Base-by-base conservation (phyloP, 2,113 vertebrate species). In the Gavialis gangeticus region DNA sequence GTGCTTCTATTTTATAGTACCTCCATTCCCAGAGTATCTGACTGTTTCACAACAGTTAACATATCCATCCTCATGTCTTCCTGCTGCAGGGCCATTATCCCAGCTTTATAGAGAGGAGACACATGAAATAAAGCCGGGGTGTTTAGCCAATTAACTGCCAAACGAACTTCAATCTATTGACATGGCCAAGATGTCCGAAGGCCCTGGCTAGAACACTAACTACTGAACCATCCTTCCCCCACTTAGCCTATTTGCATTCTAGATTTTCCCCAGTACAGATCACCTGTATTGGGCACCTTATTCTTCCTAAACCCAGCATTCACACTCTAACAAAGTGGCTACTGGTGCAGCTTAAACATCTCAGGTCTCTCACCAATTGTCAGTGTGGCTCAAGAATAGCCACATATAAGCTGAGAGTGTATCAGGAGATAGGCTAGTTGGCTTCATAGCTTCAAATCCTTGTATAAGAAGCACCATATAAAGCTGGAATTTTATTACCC, bases 401-500 rank as follows among this genome's bases (percentile, higher is more conserved):
- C 25, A 63, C 60, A 25, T 12, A 63, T 24, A 63, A 12, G 60
- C 21, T 63, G 60, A 63, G 60, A 10, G 25, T 12, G 24, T 24
- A 21, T 63, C 25, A 63, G 60, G 24, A 25, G 25, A 27, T 10
- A 25, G 60, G 12, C 60, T 63, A 24, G 12, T 25, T 12, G 25
- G 12, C 24, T 24, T 63, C 12, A 63, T 63, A 63, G 25, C 60
- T 12, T 12, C 60, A 63, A 28, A 4, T 34, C 55, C 62, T 54
- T 66, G 2, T 30, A 46, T 46, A 46, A 46, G 46, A 46, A 46
- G 46, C 46, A 46, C 46, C 46, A 46, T 46, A 46, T 46, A 46
- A 46, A 46, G 5, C 57, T 0, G 13, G 18, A 12, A 10, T 1
- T 30, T 19, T 0, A 0, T 57, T 21, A 75, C 22, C 34, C 46